Evolutionary conservation across 2,113 vertebrate species (phyloP).

Genomic region (Peucedramus taeniatus): DNA sequence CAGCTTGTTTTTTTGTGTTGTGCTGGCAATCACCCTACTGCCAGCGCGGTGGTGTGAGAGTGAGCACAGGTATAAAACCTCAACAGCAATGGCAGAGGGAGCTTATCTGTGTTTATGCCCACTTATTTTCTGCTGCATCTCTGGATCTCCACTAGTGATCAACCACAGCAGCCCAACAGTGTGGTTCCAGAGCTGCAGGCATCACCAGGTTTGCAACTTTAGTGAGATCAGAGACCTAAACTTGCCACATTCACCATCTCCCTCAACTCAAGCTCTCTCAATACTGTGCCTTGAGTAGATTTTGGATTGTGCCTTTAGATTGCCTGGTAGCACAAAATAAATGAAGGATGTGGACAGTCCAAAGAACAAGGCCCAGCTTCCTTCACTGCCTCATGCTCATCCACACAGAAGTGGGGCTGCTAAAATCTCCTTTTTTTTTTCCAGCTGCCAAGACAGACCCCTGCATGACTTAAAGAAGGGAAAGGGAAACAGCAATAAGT

Average conservation of each 20-base stretch:
- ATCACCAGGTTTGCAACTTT: neutral
- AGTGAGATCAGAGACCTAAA: neutral
- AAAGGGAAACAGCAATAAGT: neutral
- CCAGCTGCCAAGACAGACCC: neutral
- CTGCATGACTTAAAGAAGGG: neutral
- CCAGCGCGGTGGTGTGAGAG: rapidly evolving
- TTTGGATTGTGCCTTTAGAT: neutral
- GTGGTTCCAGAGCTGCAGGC: neutral
- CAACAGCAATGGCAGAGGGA: rapidly evolving
- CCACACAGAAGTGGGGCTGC: neutral
- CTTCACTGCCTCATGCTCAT: neutral
- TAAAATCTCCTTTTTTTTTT: neutral
- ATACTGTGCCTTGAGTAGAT: neutral
- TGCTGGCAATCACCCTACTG: neutral
- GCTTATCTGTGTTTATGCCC: neutral
- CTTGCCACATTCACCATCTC: neutral
- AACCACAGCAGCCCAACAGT: neutral
- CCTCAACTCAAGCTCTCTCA: neutral
- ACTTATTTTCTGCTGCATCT: neutral
- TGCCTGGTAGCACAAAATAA: neutral
- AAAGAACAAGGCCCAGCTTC: neutral
- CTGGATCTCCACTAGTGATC: rapidly evolving
- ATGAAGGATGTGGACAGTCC: neutral
- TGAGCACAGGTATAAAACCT: neutral
- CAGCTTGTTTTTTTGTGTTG: rapidly evolving